Percentiles rank a stretch among this genome's conserved stretches.
Evolutionary conservation across 2,113 vertebrate species (phyloP).

Genomic region (Sapajus apella): DNA sequence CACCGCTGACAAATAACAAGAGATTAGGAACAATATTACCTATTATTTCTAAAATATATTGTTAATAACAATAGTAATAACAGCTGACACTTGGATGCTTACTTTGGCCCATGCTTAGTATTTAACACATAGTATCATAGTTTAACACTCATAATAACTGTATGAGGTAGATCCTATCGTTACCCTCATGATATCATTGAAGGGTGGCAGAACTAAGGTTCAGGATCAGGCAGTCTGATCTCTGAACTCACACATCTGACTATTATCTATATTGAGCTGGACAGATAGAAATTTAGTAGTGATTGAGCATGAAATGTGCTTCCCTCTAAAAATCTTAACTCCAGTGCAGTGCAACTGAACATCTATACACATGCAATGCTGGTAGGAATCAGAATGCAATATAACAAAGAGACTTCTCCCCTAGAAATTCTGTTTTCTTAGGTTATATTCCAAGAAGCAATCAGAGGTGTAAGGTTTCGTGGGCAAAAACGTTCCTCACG

Average conservation of each 20-base stretch:
- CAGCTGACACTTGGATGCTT: neutral
- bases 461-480: neutral
- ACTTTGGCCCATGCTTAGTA: neutral
- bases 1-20: neutral
- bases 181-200: neutral
- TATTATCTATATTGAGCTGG: neutral
- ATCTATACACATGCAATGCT: neutral
- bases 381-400: neutral
- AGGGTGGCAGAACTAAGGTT: neutral
- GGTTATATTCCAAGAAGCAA: conserved; percentile 17
- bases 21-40: neutral
- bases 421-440: conserved; percentile 7
- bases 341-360: neutral
- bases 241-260: neutral
- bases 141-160: neutral
- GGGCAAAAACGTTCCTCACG: neutral
- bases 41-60: conserved; percentile 26
- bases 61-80: neutral
- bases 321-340: neutral
- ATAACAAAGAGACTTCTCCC: neutral
- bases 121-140: neutral
- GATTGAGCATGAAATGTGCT: neutral
- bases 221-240: neutral
- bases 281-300: neutral
- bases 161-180: neutral